A percentile compares a stretch with the other conserved stretches of the same genome.
These are phyloP conservation scores for Trichopoda pennipes DNA, from an alignment of 2,888 invertebrate species.

Conservation along the genomic window DNA sequence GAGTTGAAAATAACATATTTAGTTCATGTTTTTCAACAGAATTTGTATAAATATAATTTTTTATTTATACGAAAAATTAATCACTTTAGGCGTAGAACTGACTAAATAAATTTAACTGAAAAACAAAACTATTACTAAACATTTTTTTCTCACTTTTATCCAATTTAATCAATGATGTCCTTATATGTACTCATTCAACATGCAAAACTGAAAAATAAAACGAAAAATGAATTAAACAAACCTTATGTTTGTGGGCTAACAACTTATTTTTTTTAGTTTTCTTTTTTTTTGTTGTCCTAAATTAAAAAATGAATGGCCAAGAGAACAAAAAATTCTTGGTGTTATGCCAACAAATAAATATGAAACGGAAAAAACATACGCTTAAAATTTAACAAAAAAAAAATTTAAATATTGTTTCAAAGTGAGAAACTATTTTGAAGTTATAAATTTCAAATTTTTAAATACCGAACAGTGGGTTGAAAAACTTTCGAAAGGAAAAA, in stretches of 20 bases:
- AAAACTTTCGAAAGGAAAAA: neutral
- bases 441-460: constrained; percentile 46
- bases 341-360: constrained; percentile 48
- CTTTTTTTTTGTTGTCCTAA: constrained; percentile 25
- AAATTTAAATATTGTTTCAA: constrained; percentile 2
- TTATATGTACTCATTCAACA: constrained; percentile 12
- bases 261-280: constrained; percentile 51
- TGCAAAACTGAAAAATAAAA: constrained; percentile 18
- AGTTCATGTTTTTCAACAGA: constrained; percentile 8
- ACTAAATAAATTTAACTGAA: constrained; percentile 51
- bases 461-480: constrained; percentile 18
- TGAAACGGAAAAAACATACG: constrained; percentile 22
- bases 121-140: constrained; percentile 35
- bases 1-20: constrained; percentile 35
- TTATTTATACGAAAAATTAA: constrained; percentile 16
- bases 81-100: constrained; percentile 45
- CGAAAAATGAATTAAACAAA: constrained; percentile 37
- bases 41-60: constrained; percentile 19
- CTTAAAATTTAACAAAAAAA: constrained; percentile 30
- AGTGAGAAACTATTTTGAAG: constrained; percentile 43
- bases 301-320: constrained; percentile 46
- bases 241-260: constrained; percentile 58
- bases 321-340: constrained; percentile 57
- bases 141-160: constrained; percentile 20
- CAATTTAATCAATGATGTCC: constrained; percentile 61